Conservation (phyloP, 2,113 vertebrate genomes). For the Apodemus speciosus region DNA sequence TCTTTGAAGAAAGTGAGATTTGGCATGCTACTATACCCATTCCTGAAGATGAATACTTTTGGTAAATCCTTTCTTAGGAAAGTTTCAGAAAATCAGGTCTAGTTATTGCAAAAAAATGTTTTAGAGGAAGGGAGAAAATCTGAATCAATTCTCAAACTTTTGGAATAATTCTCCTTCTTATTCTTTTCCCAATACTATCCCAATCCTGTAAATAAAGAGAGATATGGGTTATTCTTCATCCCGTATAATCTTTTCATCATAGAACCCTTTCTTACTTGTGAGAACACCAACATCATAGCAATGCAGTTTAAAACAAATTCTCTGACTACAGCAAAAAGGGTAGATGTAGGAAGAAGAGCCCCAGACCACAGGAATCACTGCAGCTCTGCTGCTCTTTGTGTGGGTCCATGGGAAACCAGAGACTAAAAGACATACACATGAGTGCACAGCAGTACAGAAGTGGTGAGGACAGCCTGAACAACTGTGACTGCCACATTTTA, state of each 20-base stretch:
- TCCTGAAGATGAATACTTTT: constrained; percentile 16
- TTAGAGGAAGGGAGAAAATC: neutral
- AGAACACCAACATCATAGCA: neutral
- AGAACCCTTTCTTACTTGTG: neutral
- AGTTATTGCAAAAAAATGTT: neutral
- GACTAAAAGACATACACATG: neutral
- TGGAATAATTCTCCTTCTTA: neutral
- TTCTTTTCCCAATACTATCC: neutral
- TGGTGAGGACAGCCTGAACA: neutral
- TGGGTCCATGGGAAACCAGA: neutral
- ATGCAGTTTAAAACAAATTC: neutral
- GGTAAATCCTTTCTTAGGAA: neutral
- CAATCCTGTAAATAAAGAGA: neutral
- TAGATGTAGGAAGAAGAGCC: neutral
- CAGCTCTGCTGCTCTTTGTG: neutral
- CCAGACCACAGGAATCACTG: neutral
- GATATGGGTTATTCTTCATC: neutral
- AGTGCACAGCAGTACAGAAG: neutral
- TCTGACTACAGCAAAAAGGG: neutral
- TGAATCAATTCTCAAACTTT: neutral
- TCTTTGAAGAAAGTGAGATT: constrained; percentile 35
- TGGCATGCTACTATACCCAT: neutral
- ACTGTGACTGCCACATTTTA: neutral
- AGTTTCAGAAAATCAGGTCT: neutral
- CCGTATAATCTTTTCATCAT: neutral